These are phyloP conservation scores for Oreohelix idahoensis DNA, from an alignment of 1,140 invertebrate genomes.

Conservation along the genomic window DNA sequence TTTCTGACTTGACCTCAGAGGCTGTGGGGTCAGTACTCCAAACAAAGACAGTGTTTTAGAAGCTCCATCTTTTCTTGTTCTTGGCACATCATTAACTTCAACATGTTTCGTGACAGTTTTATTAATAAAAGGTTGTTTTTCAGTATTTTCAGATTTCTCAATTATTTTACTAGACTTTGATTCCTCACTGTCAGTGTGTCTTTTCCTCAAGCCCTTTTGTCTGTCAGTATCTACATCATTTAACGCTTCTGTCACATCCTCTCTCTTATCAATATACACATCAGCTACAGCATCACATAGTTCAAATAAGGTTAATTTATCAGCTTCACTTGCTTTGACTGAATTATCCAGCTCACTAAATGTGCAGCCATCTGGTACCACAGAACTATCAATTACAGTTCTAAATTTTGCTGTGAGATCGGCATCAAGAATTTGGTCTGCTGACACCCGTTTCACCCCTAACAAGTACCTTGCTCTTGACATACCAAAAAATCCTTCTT, in stretches of 20 bases:
- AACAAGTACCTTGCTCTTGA: neutral
- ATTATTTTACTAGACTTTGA: neutral
- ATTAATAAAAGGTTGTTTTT: no score
- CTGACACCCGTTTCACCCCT: neutral
- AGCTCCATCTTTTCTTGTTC: neutral
- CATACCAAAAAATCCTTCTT: neutral
- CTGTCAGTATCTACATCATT: neutral
- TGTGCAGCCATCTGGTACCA: neutral
- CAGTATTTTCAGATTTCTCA: neutral
- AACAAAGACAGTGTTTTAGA: neutral
- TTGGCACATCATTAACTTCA: no score
- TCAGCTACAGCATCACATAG: neutral
- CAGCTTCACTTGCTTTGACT: neutral
- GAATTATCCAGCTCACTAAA: neutral
- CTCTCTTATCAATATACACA: neutral
- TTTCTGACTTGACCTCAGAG: neutral
- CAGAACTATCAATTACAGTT: neutral
- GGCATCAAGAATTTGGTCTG: neutral
- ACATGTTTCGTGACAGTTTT: no score
- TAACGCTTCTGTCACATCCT: neutral
- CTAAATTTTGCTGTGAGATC: neutral
- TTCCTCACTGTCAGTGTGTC: neutral
- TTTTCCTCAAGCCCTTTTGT: neutral
- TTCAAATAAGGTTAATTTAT: neutral
- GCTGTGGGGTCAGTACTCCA: neutral